Conservation (phyloP, 2,888 invertebrate species). For the Euproctis similis region DNA sequence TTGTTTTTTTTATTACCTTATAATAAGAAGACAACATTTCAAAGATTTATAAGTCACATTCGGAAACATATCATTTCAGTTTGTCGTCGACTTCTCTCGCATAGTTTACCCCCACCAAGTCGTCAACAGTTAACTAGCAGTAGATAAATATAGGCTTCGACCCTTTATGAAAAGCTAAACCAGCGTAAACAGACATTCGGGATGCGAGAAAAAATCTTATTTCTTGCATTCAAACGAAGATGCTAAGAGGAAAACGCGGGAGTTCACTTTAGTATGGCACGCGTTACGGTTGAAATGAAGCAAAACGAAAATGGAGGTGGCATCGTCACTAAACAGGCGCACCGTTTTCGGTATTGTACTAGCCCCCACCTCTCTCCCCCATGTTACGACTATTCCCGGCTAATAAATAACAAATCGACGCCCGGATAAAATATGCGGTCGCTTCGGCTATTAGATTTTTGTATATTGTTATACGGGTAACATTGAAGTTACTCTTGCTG, state of each 20-base stretch:
- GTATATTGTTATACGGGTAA: slow-evolving; percentile 41
- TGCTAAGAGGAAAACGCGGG: slow-evolving; percentile 37
- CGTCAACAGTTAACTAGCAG: slow-evolving; percentile 54
- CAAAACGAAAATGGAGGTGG: slow-evolving; percentile 57
- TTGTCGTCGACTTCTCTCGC: slow-evolving; percentile 51
- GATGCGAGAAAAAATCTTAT: slow-evolving; percentile 33
- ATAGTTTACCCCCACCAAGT: too few relatives aligned
- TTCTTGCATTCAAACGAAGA: slow-evolving; percentile 27
- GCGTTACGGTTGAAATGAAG: slow-evolving; percentile 40
- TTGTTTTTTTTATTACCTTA: too few relatives aligned
- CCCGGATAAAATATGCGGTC: slow-evolving; percentile 68
- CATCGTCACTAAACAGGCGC: slow-evolving; percentile 67
- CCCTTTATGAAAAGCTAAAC: slow-evolving; percentile 42
- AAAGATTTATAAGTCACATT: slow-evolving; percentile 20
- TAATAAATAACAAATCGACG: slow-evolving; percentile 76
- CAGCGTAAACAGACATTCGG: slow-evolving; percentile 42
- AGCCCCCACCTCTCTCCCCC: too few relatives aligned
- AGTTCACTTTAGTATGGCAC: slow-evolving; percentile 44
- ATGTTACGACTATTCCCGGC: slow-evolving; percentile 70
- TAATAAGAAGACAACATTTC: too few relatives aligned
- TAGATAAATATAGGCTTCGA: slow-evolving; percentile 55
- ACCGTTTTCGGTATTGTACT: slow-evolving; percentile 67
- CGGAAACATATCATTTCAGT: slow-evolving; percentile 59
- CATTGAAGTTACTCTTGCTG: slow-evolving; percentile 41
- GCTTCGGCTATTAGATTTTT: slow-evolving; percentile 56